Percentiles rank a stretch among this genome's conserved stretches.
phyloP scores from a whole-genome alignment of 2,797 vertebrate genomes.

The Gallirallus australis region DNA sequence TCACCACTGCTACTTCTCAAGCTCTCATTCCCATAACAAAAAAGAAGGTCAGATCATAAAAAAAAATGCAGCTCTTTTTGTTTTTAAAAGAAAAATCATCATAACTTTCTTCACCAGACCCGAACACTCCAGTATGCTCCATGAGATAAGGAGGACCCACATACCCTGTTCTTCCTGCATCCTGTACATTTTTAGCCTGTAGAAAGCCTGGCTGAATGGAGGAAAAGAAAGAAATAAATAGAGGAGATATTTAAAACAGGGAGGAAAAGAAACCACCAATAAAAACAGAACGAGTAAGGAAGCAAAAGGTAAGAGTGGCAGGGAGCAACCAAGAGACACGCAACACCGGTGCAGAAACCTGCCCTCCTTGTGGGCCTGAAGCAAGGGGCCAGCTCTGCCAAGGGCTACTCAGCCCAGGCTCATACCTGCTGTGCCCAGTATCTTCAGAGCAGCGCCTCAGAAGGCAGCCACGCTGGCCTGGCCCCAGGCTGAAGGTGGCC shows the following conservation, averaged over 20 bases:
- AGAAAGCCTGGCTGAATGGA: background rate
- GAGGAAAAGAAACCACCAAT: background rate
- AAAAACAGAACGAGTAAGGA: background rate
- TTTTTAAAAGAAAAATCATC: background rate
- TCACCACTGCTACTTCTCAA: background rate
- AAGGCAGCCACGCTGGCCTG: fast-evolving
- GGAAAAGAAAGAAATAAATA: background rate
- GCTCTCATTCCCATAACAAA: background rate
- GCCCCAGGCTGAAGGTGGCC: no score
- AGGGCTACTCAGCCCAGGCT: background rate
- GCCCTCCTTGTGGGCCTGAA: fast-evolving
- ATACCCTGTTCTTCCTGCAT: background rate
- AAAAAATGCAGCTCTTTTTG: background rate
- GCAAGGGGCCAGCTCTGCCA: background rate
- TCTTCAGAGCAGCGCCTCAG: fast-evolving
- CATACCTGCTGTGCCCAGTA: fast-evolving
- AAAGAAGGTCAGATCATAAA: background rate
- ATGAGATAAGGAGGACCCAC: background rate
- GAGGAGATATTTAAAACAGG: background rate
- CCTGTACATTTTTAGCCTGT: background rate
- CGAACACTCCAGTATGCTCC: background rate
- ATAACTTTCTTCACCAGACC: background rate
- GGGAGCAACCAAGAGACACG: background rate
- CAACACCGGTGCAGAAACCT: background rate
- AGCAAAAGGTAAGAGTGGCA: background rate